Base-by-base conservation (phyloP, 2,113 vertebrate species). In the Agapornis roseicollis region DNA sequence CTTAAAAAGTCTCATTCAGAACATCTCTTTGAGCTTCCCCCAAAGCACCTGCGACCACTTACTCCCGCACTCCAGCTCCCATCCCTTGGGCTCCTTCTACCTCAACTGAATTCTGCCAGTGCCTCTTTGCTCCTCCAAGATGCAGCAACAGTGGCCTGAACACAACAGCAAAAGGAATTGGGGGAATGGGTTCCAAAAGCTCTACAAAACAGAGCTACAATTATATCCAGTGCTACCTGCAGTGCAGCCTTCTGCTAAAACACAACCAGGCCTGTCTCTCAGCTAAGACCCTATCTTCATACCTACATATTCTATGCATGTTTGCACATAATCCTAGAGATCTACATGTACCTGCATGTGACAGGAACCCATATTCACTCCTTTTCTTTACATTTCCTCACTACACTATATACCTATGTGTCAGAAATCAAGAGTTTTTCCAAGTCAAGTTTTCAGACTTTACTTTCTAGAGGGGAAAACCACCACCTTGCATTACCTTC, bases 141-240 rank as follows among this genome's bases (percentile, higher is more conserved):
- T 9, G 11, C 37, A 44, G 14, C n/a, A n/a, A 6, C 9, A 28
- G n/a, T 28, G 39, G 14, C 31, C 15, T 41, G 35, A 55, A 63
- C 0, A 0, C 4, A 9, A 72, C 18, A 80, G 39, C 1, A 3
- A 42, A 70, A 37, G 15, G 11, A 58, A 69, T 13, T 1, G 9
- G 7, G 28, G 8, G 12, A 17, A 13, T 7, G 20, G 3, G 33
- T 17, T 60, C 71, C 41, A n/a, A 8, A 44, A 78, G n/a, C 42
- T 10, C 23, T 33, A 16, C 12, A 58, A 46, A 13, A 8, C 31
- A 42, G 46, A 68, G 24, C 13, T 56, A 8, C 1, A 20, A 23
- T 14, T 22, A 18, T 16, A 24, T 5, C 14, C 3, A 16, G 23
- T 37, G 44, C 28, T 3, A 35, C 17, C 70, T 25, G 61, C 44